phyloP scores from a whole-genome alignment of 2,113 vertebrate species.

The Melospiza melodia region DNA sequence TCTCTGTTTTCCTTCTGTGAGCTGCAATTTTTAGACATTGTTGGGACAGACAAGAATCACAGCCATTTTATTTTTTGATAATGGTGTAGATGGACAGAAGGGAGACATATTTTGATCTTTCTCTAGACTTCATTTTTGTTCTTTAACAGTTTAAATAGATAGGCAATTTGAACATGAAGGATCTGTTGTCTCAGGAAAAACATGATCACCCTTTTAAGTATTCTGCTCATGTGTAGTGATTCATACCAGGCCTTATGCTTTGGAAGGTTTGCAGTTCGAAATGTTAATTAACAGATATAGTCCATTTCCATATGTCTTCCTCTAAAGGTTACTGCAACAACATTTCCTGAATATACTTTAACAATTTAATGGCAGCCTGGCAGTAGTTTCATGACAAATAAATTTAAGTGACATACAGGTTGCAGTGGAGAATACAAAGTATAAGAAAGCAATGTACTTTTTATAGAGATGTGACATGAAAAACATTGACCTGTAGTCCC shows the following conservation, averaged over 20 bases:
- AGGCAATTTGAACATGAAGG: not conserved
- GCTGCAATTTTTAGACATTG: not conserved
- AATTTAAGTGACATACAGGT: constrained; percentile 57
- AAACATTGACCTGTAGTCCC: constrained; percentile 60
- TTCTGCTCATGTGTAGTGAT: not conserved
- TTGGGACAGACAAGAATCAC: not conserved
- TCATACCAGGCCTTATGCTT: not conserved
- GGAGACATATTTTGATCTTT: not conserved
- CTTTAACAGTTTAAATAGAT: not conserved
- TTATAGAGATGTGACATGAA: constrained; percentile 45
- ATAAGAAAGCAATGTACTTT: constrained; percentile 18
- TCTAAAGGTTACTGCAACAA: constrained; percentile 65
- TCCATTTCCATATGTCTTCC: constrained; percentile 34
- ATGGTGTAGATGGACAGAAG: not conserved
- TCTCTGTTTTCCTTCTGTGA: not conserved
- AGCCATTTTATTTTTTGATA: not conserved
- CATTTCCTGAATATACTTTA: constrained; percentile 29
- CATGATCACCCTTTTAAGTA: not conserved
- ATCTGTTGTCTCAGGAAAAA: not conserved
- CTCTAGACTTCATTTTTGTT: not conserved
- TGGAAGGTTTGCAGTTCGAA: not conserved
- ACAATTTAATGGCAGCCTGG: constrained; percentile 59
- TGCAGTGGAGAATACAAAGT: constrained; percentile 49
- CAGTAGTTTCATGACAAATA: constrained; percentile 63
- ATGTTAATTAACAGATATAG: constrained; percentile 51